Conservation (phyloP, 2,888 invertebrate genomes). For the Lasioglossum villosulum region DNA sequence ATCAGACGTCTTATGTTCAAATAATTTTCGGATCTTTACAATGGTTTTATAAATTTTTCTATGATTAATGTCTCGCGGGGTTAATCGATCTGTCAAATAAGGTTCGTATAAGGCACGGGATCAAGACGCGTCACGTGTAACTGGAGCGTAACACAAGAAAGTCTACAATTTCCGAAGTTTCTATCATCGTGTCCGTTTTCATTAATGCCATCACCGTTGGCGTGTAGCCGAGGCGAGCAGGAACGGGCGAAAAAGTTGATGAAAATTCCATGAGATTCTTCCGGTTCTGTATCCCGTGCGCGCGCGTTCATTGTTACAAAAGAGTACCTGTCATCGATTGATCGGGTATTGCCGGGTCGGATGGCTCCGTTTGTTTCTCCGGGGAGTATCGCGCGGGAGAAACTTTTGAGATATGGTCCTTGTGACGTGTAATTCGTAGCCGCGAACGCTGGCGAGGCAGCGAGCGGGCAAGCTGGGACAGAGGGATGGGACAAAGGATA, state of each 20-base stretch:
- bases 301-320: conserved; percentile 29
- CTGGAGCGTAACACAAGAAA: not conserved
- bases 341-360: conserved; percentile 38
- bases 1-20: no score
- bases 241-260: conserved; percentile 5
- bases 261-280: conserved; percentile 30
- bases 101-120: not conserved
- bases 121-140: not conserved
- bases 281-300: not conserved
- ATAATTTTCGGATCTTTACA: not conserved
- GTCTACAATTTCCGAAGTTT: not conserved
- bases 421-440: conserved; percentile 63
- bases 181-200: conserved; percentile 20
- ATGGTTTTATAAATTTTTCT: not conserved
- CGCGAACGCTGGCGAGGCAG: conserved; percentile 35
- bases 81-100: not conserved
- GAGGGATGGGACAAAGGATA: conserved; percentile 7
- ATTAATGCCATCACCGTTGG: conserved; percentile 2
- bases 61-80: no score
- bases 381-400: conserved; percentile 43
- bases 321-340: conserved; percentile 49
- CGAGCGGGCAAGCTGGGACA: not conserved
- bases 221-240: not conserved
- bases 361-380: conserved; percentile 56
- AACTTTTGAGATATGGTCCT: conserved; percentile 64